Evolutionary conservation across 1,140 invertebrate genomes (phyloP), one percentile per base, ranked within the genome.

Genomic region (Euura lappo): DNA sequence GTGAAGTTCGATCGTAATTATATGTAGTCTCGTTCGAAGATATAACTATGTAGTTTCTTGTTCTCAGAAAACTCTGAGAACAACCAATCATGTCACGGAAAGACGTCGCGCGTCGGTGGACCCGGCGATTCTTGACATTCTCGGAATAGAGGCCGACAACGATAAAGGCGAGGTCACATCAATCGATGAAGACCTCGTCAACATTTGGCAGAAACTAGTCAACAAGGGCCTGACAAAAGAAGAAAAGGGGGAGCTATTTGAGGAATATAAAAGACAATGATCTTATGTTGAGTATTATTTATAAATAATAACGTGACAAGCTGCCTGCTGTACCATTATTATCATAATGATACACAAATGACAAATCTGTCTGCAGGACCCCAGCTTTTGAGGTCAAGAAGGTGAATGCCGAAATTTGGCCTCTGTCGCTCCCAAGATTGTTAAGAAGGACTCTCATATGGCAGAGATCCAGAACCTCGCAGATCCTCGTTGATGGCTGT

Each of bases 401-500:
- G 11, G 47, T 51, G 11, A 51, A 51, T 51, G 47, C 47, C 47
- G 5, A 11, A 51, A 51, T 6, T 11, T 51, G 47, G 47, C 47
- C 11, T 51, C 47, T 11, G 6, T 51, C 47, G 11, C 47, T 51
- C 47, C 47, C 5, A 51, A 51, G 11, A 51, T 5, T 51, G 11
- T 51, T 51, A 51, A 51, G 11, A 51, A 51, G 11, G 47, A 51
- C 69, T 6, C 47, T 6, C 47, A 70, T 42, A 10, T 45, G 45
- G 45, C 69, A 5, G 69, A 70, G 44, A 70, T 70, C 43, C 69
- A 70, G 44, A 45, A 70, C 45, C n/a, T 70, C 4, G 45, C 45
- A 6, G 69, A 45, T 4, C 69, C 42, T 70, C 69, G 7, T 45
- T 70, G 4, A 70, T 70, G 45, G 44, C 69, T 7, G 28, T 47